These are phyloP conservation scores for Pluvialis apricaria DNA, from an alignment of 2,113 vertebrate genomes.

Conservation along the genomic window DNA sequence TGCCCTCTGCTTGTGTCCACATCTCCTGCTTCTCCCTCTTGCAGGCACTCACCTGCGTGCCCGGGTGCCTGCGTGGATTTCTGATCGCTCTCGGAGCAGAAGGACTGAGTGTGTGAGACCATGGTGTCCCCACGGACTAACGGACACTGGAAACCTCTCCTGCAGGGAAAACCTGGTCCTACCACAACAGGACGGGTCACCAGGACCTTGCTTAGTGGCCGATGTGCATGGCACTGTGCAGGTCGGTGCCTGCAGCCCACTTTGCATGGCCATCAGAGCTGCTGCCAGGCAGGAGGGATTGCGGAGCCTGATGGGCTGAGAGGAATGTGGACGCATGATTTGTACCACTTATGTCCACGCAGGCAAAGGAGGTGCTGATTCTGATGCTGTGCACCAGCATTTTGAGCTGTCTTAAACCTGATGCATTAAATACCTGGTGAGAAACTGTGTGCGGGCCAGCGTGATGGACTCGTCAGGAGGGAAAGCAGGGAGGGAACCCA, in stretches of 20 bases:
- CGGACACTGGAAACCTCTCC: not conserved
- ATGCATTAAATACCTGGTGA: no score
- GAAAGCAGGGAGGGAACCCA: no score
- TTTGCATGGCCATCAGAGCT: no score
- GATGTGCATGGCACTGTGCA: no score
- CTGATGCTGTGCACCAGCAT: not conserved
- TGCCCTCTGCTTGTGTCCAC: not conserved
- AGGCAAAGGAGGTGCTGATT: not conserved
- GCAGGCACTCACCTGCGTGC: not conserved
- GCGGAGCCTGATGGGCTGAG: no score
- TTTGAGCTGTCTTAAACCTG: no score
- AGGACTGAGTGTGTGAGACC: fast-evolving
- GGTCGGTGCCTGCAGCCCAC: not conserved
- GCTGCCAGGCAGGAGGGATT: not conserved
- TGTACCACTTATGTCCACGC: fast-evolving
- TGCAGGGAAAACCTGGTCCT: not conserved
- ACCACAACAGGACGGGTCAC: fast-evolving
- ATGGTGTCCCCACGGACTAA: fast-evolving
- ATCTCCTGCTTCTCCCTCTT: not conserved
- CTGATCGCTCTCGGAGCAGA: not conserved
- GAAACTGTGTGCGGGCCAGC: no score
- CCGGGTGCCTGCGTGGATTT: not conserved
- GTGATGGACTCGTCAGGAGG: no score
- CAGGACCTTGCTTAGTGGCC: not conserved
- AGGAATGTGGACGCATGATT: fast-evolving